phyloP scores from a whole-genome alignment of 2,888 invertebrate species.

The Nephrotoma guestfalica region DNA sequence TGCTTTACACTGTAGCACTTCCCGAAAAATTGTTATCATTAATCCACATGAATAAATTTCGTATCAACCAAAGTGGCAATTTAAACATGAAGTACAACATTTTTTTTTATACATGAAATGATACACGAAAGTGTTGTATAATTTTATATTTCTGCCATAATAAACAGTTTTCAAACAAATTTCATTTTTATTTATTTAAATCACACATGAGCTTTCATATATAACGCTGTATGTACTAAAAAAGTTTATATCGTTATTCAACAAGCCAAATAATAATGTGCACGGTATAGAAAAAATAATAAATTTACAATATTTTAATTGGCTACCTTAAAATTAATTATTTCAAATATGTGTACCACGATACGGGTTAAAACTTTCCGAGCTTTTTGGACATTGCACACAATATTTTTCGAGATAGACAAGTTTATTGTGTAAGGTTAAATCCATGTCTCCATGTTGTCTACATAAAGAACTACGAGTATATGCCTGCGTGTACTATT shows the following conservation, averaged over 20 bases:
- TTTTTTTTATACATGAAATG: neutral
- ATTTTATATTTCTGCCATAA: neutral
- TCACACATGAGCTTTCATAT: neutral
- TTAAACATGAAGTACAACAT: neutral
- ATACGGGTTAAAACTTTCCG: neutral
- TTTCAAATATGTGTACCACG: neutral
- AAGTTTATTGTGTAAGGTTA: neutral
- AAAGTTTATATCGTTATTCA: neutral
- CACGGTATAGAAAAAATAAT: neutral
- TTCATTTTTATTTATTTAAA: neutral
- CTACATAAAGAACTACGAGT: neutral
- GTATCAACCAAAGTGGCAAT: neutral
- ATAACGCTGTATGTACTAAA: neutral
- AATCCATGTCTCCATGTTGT: too few species aligned
- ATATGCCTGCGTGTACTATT: neutral
- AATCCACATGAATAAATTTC: neutral
- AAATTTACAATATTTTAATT: neutral
- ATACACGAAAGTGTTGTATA: neutral
- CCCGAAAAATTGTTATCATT: neutral
- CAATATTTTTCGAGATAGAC: too few species aligned
- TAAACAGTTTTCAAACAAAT: neutral
- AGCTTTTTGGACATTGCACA: neutral
- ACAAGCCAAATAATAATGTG: neutral
- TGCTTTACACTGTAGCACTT: neutral
- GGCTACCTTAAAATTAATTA: neutral